These are phyloP conservation scores for Ormia ochracea DNA, from an alignment of 2,888 invertebrate species.

Conservation along the genomic window DNA sequence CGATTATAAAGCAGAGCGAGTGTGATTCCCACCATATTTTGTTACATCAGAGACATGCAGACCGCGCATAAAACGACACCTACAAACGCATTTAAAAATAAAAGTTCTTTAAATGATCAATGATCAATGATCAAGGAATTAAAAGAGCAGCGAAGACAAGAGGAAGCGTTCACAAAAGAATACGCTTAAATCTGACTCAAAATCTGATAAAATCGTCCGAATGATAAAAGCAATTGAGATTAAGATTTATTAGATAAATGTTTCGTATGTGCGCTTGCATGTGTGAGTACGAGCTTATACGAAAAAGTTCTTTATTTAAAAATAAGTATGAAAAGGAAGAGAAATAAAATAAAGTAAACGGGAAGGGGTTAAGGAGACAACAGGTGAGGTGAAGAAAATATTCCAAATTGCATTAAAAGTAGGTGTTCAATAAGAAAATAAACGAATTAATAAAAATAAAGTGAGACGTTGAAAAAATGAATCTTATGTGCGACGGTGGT, in stretches of 20 bases:
- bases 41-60: too few relatives aligned
- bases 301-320: conserved; percentile 14
- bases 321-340: neutral
- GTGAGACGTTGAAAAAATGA: conserved; percentile 6
- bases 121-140: conserved; percentile 44
- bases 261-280: neutral
- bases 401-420: conserved; percentile 2
- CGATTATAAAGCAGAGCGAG: too few relatives aligned
- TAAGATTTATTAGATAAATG: conserved; percentile 62
- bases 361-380: neutral
- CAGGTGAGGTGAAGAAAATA: conserved; percentile 14
- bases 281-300: neutral
- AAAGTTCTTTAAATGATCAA: conserved; percentile 26
- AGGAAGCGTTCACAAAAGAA: conserved; percentile 48
- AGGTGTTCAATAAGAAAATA: conserved; percentile 13
- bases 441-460: conserved; percentile 45
- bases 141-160: neutral
- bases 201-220: conserved; percentile 61
- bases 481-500: neutral
- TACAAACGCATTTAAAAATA: conserved; percentile 10
- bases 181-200: conserved; percentile 57
- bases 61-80: conserved; percentile 13
- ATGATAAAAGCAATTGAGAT: conserved; percentile 62
- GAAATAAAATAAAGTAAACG: neutral
- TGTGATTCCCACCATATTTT: conserved; percentile 12